Conservation (phyloP, 2,888 invertebrate species). For the Drosophila subquinaria region DNA sequence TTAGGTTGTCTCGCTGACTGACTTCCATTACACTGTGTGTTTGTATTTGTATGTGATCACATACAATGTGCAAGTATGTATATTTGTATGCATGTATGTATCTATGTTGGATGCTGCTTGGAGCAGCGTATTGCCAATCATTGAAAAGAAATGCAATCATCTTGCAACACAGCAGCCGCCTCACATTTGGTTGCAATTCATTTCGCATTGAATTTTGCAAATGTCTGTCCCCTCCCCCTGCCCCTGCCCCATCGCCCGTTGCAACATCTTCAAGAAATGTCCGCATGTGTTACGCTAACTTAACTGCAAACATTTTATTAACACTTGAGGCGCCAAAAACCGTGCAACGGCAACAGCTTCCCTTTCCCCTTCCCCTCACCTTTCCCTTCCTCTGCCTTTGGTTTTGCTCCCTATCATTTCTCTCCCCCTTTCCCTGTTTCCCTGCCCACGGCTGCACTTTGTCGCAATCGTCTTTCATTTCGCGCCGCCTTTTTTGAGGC, state of each 20-base stretch:
- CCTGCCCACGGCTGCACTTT: conserved; percentile 8
- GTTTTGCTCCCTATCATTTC: not conserved
- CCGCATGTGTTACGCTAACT: conserved; percentile 61
- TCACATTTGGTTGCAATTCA: conserved; percentile 72
- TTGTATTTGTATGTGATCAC: not conserved
- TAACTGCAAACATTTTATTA: conserved; percentile 78
- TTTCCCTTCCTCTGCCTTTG: not conserved
- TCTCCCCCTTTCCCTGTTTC: not conserved
- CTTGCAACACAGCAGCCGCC: conserved; percentile 56
- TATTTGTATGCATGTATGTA: not conserved
- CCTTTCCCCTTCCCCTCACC: not conserved
- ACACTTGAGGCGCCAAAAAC: conserved; percentile 74
- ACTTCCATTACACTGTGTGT: conserved; percentile 3
- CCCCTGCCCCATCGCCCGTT: not conserved
- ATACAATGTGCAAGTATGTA: not conserved
- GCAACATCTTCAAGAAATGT: conserved; percentile 20
- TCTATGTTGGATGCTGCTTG: conserved; percentile 17
- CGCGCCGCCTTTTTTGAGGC: conserved; percentile 42
- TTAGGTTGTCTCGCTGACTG: conserved; percentile 19
- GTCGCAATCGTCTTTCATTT: conserved; percentile 39
- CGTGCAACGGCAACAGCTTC: conserved; percentile 52
- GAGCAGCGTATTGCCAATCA: conserved; percentile 58
- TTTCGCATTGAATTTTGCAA: conserved; percentile 68
- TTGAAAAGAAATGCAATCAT: conserved; percentile 79
- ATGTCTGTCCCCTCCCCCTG: conserved; percentile 12